Percentiles rank a stretch among this genome's conserved stretches.
Conservation (phyloP, 2,888 invertebrate species). For the Plusia festucae region DNA sequence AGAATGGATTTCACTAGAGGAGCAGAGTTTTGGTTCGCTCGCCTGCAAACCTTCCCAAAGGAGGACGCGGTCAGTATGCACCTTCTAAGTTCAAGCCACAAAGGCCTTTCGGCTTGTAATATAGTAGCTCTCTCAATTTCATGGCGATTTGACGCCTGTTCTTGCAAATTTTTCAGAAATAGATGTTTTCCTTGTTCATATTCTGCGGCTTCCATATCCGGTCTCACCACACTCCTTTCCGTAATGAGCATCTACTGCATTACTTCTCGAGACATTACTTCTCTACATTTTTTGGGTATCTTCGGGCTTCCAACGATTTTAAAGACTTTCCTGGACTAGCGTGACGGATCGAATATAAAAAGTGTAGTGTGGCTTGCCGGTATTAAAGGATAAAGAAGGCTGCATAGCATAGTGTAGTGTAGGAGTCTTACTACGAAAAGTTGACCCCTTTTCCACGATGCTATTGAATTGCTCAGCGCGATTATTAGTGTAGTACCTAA, state of each 20-base stretch:
- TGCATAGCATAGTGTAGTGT: slow-evolving; percentile 37
- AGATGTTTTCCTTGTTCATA: slow-evolving; percentile 22
- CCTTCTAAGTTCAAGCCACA: slow-evolving; percentile 27
- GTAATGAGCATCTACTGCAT: slow-evolving; percentile 16
- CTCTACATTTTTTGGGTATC: slow-evolving; percentile 19
- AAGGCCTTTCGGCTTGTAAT: slow-evolving; percentile 25
- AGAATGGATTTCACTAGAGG: slow-evolving; percentile 20
- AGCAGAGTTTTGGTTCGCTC: slow-evolving; percentile 19
- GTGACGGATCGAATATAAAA: slow-evolving; percentile 23
- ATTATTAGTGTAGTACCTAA: slow-evolving; percentile 27
- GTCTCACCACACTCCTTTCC: slow-evolving; percentile 21
- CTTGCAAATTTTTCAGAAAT: slow-evolving; percentile 23
- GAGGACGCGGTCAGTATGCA: slow-evolving; percentile 25
- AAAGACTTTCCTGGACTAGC: slow-evolving; percentile 28
- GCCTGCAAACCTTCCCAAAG: slow-evolving; percentile 25
- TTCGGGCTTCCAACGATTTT: slow-evolving; percentile 17
- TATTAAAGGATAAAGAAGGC: slow-evolving; percentile 40
- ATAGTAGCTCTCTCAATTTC: slow-evolving; percentile 35
- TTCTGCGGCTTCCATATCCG: slow-evolving; percentile 23
- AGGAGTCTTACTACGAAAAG: slow-evolving; percentile 49
- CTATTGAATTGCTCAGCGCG: slow-evolving; percentile 36
- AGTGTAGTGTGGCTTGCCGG: slow-evolving; percentile 31
- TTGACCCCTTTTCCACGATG: slow-evolving; percentile 44
- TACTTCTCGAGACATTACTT: slow-evolving; percentile 10
- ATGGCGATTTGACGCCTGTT: slow-evolving; percentile 22